Percentiles rank a stretch among this genome's conserved stretches.
Evolutionary conservation across 2,797 vertebrate species (phyloP).

Genomic region (Crypturellus tataupa): DNA sequence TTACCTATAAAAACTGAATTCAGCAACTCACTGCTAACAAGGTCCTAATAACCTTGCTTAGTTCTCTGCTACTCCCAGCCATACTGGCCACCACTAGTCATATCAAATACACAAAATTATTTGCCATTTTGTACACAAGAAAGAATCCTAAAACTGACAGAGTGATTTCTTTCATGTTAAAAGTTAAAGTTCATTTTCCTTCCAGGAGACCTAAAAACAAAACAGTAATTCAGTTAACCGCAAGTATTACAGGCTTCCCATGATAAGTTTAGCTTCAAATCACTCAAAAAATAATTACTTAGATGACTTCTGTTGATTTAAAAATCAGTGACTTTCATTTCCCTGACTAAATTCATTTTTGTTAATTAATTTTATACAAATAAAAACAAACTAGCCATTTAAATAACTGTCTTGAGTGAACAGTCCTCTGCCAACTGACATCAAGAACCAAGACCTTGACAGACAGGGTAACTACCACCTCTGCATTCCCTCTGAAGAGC

Average conservation of each 20-base stretch:
- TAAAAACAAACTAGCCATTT: conserved; percentile 37
- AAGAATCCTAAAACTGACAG: background rate
- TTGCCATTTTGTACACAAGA: conserved; percentile 25
- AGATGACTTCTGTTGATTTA: conserved; percentile 57
- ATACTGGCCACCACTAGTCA: conserved; percentile 14
- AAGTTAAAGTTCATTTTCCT: conserved; percentile 48
- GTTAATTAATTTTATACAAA: conserved; percentile 52
- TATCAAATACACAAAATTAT: conserved; percentile 37
- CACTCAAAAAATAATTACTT: conserved; percentile 62
- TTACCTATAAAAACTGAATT: background rate
- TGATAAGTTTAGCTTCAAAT: conserved; percentile 56
- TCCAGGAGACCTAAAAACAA: conserved; percentile 63
- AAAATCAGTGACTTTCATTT: conserved; percentile 41
- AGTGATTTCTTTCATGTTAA: conserved; percentile 26
- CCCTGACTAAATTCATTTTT: conserved; percentile 23
- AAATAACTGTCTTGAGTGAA: conserved; percentile 28
- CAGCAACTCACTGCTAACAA: background rate
- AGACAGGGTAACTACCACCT: background rate
- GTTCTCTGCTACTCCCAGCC: conserved; percentile 22
- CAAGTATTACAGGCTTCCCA: conserved; percentile 59
- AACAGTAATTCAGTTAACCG: conserved; percentile 71
- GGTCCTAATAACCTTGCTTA: background rate
- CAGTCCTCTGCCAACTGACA: conserved; percentile 11
- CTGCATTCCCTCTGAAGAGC: background rate
- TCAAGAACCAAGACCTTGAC: background rate